Base-by-base conservation (phyloP, 2,797 vertebrate genomes). In the Phataginus tricuspis region DNA sequence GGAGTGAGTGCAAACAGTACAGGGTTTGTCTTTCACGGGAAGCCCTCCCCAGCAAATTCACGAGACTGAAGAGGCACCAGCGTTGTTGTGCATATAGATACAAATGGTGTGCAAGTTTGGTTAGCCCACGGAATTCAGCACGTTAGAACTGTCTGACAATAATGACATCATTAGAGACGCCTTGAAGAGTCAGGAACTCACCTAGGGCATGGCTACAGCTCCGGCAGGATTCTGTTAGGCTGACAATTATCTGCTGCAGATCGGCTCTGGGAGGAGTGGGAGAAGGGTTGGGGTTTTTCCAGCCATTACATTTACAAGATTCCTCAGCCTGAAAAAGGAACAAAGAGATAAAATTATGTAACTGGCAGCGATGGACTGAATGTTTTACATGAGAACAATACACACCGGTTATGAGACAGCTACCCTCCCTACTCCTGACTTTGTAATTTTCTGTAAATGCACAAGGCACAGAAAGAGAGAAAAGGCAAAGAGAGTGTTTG, bases 271-370 rank as follows among this genome's bases (percentile, higher is more conserved):
- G 99, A 0, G 99, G 99, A 1, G 99, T 99, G 0, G 99, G 99
- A 57, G 99, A 99, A 0, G 99, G 99, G 91, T 99, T 99, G 96
- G 99, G 99, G 98, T 99, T 99, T 98, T 99, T 99, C 99, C 99
- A 99, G 97, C 99, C 99, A 71, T 99, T 99, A 98, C 99, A 99
- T 93, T 99, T 99, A 97, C 99, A 99, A 55, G 99, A 99, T 87
- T 99, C 99, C 97, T 99, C 99, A 0, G 99, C 99, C 99, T 99
- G 86, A 68, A 96, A 91, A 55, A 34, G 4, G 19, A 95, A 90
- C 13, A 29, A 23, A 92, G 53, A 86, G 25, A 94, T 23, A 61
- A n/a, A 61, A 57, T 78, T 69, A 90, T 29, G 31, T 69, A 51
- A 80, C 29, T 61, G 83, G 53, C 78, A 95, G 69, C 37, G 59